phyloP scores from a whole-genome alignment of 2,888 invertebrate genomes.

The Ecliptopera silaceata region DNA sequence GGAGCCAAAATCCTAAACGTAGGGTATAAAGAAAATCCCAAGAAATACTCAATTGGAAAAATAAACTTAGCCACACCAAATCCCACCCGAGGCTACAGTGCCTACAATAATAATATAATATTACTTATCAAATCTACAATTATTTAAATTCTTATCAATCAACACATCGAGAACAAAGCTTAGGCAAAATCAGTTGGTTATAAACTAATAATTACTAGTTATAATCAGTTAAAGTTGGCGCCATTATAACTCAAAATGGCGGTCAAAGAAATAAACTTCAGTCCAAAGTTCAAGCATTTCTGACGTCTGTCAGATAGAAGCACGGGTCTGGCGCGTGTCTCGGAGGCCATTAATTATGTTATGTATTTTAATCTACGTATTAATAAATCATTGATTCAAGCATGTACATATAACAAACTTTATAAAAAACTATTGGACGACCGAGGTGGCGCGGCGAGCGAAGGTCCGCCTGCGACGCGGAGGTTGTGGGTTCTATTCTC shows the following conservation, averaged over 20 bases:
- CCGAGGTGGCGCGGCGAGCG: no score
- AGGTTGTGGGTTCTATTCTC: no score
- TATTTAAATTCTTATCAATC: neutral
- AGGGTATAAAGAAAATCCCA: no score
- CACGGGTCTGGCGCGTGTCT: constrained; percentile 17
- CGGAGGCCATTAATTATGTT: neutral
- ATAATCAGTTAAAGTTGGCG: constrained; percentile 1
- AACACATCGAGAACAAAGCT: neutral
- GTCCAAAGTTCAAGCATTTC: constrained; percentile 28
- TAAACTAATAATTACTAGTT: neutral
- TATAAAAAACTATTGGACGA: no score
- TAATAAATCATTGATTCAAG: neutral
- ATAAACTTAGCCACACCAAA: no score
- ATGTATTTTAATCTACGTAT: neutral
- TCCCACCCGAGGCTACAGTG: no score
- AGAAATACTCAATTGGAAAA: no score
- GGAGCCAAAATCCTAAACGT: no score
- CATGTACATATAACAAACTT: no score
- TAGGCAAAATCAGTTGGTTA: neutral
- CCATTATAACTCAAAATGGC: constrained; percentile 20
- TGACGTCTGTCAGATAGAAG: constrained; percentile 15
- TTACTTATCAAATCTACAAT: neutral
- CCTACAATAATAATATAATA: no score
- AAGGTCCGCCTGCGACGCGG: no score
- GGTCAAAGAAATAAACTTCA: constrained; percentile 5